phyloP scores from a whole-genome alignment of 2,797 vertebrate genomes.

The Sphenodon punctatus region DNA sequence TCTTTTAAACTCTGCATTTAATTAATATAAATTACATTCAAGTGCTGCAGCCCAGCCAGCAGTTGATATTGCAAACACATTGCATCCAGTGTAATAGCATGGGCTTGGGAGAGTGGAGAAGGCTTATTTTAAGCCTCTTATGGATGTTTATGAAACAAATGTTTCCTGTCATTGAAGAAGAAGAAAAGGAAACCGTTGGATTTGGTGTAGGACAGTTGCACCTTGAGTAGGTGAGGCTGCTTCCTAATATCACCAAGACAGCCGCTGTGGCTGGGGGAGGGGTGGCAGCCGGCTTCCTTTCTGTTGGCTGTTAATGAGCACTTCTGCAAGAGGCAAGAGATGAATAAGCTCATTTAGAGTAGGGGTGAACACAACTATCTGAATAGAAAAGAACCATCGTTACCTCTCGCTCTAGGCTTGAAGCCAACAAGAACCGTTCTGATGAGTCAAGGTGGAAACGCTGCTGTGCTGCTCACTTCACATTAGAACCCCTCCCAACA shows the following conservation, averaged over 20 bases:
- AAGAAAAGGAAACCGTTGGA: conserved; percentile 24
- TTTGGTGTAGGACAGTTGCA: conserved; percentile 30
- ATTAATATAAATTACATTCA: conserved; percentile 64
- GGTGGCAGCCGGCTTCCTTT: background rate
- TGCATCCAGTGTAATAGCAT: conserved; percentile 57
- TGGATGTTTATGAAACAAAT: conserved; percentile 62
- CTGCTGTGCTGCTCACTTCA: background rate
- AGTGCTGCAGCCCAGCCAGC: conserved; percentile 26
- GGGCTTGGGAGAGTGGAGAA: conserved; percentile 49
- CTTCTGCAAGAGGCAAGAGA: background rate
- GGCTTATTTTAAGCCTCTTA: conserved; percentile 74
- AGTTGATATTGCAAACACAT: conserved; percentile 36
- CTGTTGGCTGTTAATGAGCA: background rate
- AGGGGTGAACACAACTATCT: background rate
- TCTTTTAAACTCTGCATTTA: conserved; percentile 56
- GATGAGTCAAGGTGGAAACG: background rate
- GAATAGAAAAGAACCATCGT: background rate
- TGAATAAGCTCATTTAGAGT: background rate
- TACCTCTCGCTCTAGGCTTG: background rate
- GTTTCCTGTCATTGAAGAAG: conserved; percentile 45
- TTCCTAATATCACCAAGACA: background rate
- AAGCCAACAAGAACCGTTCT: background rate
- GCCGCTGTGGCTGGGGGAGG: background rate
- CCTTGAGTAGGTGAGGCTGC: conserved; percentile 28
- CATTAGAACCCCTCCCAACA: background rate